phyloP scores from a whole-genome alignment of 2,888 invertebrate genomes.

The Folsomia manolachei region DNA sequence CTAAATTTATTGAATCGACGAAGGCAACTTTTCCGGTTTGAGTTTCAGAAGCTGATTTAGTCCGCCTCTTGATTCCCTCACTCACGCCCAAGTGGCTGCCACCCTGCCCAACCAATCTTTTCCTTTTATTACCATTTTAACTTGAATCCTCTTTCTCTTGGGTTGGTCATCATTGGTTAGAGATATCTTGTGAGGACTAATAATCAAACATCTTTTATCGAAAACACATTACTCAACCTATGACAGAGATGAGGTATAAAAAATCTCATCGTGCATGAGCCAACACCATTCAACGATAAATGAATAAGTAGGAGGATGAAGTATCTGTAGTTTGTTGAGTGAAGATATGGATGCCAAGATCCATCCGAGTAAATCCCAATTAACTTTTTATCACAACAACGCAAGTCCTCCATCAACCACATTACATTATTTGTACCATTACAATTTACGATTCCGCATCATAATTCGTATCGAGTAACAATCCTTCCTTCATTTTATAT shows the following conservation, averaged over 20 bases:
- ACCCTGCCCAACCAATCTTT: slow-evolving; percentile 34
- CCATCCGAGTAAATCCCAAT: slow-evolving; percentile 48
- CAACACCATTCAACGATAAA: slow-evolving; percentile 25
- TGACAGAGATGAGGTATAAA: slow-evolving; percentile 3
- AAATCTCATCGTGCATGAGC: not conserved
- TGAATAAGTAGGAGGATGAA: slow-evolving; percentile 29
- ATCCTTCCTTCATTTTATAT: not conserved
- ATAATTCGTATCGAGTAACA: not conserved
- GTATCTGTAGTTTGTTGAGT: no score
- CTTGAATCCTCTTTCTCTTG: no score
- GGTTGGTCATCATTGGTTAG: no score
- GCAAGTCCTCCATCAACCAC: not conserved
- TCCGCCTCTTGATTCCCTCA: slow-evolving; percentile 41
- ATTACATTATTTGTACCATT: not conserved
- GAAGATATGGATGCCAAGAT: slow-evolving; percentile 23
- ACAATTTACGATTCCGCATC: not conserved
- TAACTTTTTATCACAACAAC: slow-evolving; percentile 36
- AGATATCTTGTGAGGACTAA: slow-evolving; percentile 25
- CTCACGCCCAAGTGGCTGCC: slow-evolving; percentile 37
- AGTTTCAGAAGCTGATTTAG: slow-evolving; percentile 34
- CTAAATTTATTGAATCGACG: slow-evolving; percentile 47
- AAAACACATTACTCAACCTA: slow-evolving; percentile 39
- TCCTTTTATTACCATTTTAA: slow-evolving; percentile 12
- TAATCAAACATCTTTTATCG: slow-evolving; percentile 38
- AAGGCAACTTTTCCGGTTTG: slow-evolving; percentile 21